phyloP scores from a whole-genome alignment of 2,888 invertebrate genomes.

The Muschampia plurimacula region DNA sequence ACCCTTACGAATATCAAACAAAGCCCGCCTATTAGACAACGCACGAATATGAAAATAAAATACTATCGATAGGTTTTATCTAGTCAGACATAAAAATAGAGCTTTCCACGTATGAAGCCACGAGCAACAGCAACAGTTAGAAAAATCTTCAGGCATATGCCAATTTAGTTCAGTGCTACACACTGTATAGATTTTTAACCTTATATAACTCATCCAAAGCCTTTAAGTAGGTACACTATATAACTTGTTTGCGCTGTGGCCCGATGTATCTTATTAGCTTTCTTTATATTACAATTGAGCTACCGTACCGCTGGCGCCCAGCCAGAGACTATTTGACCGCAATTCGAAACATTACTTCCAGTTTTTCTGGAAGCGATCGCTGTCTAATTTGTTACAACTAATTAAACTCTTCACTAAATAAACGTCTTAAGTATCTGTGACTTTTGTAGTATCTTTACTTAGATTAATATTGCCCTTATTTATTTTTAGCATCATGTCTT shows the following conservation, averaged over 20 bases:
- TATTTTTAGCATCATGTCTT: background rate
- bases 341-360: conserved; percentile 33
- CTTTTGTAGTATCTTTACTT: background rate
- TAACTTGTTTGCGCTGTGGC: background rate
- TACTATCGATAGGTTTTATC: no score
- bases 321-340: conserved; percentile 38
- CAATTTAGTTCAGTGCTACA: no score
- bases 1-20: no score
- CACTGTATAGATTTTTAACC: background rate
- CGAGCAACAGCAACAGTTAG: no score
- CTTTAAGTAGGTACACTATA: background rate
- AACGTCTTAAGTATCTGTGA: conserved; percentile 24
- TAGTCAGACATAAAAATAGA: no score
- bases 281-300: conserved; percentile 37
- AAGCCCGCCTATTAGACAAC: no score
- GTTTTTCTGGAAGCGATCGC: conserved; percentile 37
- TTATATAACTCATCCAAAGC: background rate
- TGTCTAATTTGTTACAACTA: conserved; percentile 37
- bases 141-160: no score
- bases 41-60: no score
- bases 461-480: background rate
- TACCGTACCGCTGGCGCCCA: conserved; percentile 27
- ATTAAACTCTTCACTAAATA: conserved; percentile 35
- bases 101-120: no score
- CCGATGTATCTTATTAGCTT: conserved; percentile 9